Evolutionary conservation across 2,888 invertebrate species (phyloP).

Genomic region (Apodemia mormo): DNA sequence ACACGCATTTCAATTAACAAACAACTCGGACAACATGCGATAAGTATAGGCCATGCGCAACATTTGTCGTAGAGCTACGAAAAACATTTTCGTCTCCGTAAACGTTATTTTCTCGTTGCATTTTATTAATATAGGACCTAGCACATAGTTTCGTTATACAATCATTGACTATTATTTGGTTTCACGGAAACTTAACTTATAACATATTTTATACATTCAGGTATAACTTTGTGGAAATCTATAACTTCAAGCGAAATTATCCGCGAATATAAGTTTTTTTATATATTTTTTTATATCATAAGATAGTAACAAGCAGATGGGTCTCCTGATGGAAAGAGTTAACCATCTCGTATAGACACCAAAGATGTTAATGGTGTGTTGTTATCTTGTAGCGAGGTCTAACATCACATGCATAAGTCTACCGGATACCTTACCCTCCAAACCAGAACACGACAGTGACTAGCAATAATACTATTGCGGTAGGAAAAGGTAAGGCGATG

Average conservation of each 20-base stretch:
- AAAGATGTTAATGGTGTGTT: no score
- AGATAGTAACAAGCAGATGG: no score
- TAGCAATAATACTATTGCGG: no score
- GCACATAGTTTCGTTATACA: not conserved
- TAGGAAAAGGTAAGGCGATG: no score
- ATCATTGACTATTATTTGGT: not conserved
- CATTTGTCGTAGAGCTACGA: constrained; percentile 47
- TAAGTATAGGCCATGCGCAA: constrained; percentile 53
- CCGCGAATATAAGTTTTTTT: not conserved
- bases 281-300: no score
- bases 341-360: no score
- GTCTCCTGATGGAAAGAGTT: no score
- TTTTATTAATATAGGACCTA: not conserved
- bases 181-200: not conserved
- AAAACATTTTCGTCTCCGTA: constrained; percentile 27
- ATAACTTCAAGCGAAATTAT: not conserved
- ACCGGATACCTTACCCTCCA: no score
- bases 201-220: not conserved
- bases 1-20: constrained; percentile 77
- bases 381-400: no score
- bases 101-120: not conserved
- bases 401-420: no score
- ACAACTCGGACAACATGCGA: constrained; percentile 60
- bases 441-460: no score
- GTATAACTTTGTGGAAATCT: not conserved